These are phyloP conservation scores for Centropus unirufus DNA, from an alignment of 2,113 vertebrate genomes.

Conservation along the genomic window DNA sequence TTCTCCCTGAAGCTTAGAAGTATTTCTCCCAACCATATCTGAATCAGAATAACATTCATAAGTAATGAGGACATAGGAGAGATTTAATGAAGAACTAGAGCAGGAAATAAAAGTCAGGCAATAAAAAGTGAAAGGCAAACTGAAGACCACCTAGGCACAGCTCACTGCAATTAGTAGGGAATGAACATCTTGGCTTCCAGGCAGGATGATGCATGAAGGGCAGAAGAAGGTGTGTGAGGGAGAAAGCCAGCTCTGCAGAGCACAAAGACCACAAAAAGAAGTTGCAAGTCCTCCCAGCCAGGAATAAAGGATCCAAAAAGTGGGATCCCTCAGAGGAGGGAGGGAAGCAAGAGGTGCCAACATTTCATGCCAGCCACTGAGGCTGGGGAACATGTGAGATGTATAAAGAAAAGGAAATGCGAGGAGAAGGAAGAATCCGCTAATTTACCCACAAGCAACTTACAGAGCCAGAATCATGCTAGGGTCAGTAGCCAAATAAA, in stretches of 20 bases:
- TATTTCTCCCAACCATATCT: neutral
- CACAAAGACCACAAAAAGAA: neutral
- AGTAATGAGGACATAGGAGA: neutral
- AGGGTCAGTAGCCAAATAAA: neutral
- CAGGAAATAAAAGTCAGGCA: neutral
- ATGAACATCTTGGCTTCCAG: neutral
- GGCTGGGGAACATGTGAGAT: neutral
- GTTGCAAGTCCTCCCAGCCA: neutral
- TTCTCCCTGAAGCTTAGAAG: neutral
- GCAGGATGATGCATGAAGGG: accelerated
- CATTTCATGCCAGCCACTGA: neutral
- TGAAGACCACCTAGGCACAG: neutral
- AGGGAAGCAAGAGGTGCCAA: neutral
- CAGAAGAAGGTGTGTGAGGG: neutral
- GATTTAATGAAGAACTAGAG: neutral
- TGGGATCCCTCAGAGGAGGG: neutral
- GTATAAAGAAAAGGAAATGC: neutral
- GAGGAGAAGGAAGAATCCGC: neutral
- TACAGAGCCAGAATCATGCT: neutral
- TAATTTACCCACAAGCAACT: neutral
- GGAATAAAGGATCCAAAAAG: neutral
- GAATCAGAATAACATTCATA: neutral
- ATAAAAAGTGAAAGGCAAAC: neutral
- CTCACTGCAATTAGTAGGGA: accelerated
- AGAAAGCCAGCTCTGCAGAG: neutral